phyloP scores from a whole-genome alignment of 2,888 invertebrate species.

The Tetragonisca angustula region DNA sequence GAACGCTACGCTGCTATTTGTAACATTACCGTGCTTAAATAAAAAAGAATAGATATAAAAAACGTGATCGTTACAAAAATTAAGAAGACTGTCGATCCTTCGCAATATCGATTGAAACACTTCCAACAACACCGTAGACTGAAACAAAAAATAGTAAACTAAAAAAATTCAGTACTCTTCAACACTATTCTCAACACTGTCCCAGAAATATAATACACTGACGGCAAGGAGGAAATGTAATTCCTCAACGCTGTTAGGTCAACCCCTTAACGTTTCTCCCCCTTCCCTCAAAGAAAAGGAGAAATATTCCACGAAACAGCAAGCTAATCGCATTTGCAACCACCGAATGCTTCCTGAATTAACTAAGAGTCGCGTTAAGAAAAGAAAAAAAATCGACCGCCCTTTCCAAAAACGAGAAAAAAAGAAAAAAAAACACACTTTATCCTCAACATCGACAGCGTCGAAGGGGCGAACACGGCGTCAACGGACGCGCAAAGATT shows the following conservation, averaged over 20 bases:
- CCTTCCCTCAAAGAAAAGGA: background rate
- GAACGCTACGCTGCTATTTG: no score
- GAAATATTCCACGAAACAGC: background rate
- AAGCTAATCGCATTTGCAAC: background rate
- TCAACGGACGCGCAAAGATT: conserved; percentile 41
- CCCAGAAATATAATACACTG: background rate
- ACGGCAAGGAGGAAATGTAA: background rate
- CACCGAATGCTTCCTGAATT: background rate
- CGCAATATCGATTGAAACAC: no score
- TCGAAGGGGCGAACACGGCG: conserved; percentile 11
- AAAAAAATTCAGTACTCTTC: no score
- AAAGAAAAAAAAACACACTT: background rate
- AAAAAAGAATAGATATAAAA: no score
- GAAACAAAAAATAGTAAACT: no score
- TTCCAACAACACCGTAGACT: no score
- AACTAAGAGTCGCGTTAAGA: background rate
- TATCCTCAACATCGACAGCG: background rate
- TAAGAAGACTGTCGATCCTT: no score
- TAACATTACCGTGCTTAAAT: no score
- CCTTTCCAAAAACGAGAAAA: background rate
- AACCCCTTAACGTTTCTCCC: background rate
- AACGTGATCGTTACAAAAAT: no score
- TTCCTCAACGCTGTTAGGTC: background rate
- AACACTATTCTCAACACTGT: background rate
- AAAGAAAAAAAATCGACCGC: background rate